These are phyloP conservation scores for Andrena camellia DNA, from an alignment of 2,888 invertebrate species.

Conservation along the genomic window DNA sequence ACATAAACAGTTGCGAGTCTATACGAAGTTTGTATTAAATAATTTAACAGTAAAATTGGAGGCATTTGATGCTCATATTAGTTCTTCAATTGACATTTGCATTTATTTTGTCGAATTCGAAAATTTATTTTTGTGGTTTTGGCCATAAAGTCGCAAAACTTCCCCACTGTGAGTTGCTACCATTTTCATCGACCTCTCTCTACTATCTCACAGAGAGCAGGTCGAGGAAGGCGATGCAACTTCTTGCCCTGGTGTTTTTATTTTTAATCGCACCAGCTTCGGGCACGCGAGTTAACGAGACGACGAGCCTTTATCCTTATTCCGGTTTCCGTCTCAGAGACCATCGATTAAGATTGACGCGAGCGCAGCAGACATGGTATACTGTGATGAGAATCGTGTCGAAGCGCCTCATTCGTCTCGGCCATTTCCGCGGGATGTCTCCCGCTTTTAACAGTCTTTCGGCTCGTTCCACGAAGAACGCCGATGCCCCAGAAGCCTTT, in stretches of 20 bases:
- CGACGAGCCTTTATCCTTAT: constrained; percentile 38
- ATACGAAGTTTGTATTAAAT: no score
- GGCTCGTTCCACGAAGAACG: constrained; percentile 1
- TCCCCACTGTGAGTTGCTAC: no score
- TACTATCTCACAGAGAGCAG: constrained; percentile 36
- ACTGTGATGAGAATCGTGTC: constrained; percentile 41
- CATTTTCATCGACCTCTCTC: constrained; percentile 28
- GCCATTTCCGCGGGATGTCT: constrained; percentile 20
- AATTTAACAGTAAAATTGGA: no score
- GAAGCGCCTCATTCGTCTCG: constrained; percentile 29
- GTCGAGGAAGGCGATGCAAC: constrained; percentile 41
- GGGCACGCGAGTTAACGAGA: constrained; percentile 55
- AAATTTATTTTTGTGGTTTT: no score
- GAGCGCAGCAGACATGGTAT: constrained; percentile 10
- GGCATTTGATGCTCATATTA: no score
- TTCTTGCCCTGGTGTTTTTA: constrained; percentile 51
- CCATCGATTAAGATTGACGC: constrained; percentile 47
- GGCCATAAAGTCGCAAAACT: no score
- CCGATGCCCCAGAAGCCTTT: constrained; percentile 6
- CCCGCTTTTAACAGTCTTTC: constrained; percentile 19
- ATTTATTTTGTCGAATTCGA: no score
- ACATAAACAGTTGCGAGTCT: no score
- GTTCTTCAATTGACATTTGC: no score
- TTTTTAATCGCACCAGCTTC: constrained; percentile 53
- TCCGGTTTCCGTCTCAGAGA: constrained; percentile 52